Evolutionary conservation across 1,140 invertebrate genomes (phyloP).

Genomic region (Heliconius nattereri): DNA sequence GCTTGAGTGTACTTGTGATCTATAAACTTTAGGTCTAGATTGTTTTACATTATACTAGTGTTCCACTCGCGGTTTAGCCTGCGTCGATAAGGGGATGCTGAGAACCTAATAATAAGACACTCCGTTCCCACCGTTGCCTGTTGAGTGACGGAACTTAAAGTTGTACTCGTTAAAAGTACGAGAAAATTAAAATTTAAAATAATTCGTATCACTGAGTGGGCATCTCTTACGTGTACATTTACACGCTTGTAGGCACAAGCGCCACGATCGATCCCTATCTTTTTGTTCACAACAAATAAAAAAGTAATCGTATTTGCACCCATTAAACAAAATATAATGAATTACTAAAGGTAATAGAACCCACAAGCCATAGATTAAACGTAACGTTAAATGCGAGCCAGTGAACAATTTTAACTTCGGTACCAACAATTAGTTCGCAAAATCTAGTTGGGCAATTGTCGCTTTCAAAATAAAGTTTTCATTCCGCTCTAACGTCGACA

Average conservation of each 20-base stretch:
- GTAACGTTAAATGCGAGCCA: slow-evolving; percentile 42
- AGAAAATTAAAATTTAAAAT: too few relatives aligned
- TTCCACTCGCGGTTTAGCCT: background rate
- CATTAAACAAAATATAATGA: background rate
- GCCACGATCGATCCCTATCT: too few relatives aligned
- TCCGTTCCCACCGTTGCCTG: too few relatives aligned
- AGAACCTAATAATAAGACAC: too few relatives aligned
- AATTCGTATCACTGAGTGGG: too few relatives aligned
- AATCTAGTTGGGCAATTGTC: slow-evolving; percentile 70
- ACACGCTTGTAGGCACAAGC: too few relatives aligned
- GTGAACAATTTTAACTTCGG: slow-evolving; percentile 61
- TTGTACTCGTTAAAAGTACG: too few relatives aligned
- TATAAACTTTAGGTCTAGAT: background rate
- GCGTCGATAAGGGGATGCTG: background rate
- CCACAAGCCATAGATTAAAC: slow-evolving; percentile 24
- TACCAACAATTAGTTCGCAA: slow-evolving; percentile 65
- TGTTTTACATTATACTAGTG: background rate
- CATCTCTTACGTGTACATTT: too few relatives aligned
- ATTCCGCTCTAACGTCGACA: slow-evolving; percentile 53
- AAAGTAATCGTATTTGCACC: background rate
- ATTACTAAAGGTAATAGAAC: background rate
- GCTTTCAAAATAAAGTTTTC: slow-evolving; percentile 66
- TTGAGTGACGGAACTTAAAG: too few relatives aligned
- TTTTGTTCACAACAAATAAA: too few relatives aligned
- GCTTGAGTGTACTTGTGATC: background rate